phyloP scores from a whole-genome alignment of 2,113 vertebrate genomes.

The Malurus melanocephalus region DNA sequence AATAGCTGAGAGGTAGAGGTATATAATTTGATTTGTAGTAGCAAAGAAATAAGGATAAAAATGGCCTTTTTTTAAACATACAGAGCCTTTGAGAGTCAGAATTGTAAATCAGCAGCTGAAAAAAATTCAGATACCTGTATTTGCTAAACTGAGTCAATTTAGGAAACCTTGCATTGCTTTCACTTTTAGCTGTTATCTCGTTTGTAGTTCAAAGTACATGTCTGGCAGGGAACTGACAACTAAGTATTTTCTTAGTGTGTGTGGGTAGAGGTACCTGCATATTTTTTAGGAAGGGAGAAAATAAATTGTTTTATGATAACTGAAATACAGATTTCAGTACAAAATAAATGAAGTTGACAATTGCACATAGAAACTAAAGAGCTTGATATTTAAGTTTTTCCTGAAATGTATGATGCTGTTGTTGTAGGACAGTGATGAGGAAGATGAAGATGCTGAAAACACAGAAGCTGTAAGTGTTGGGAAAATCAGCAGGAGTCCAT shows the following conservation, averaged over 20 bases:
- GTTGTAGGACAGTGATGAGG: conserved; percentile 91
- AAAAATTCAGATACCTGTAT: background rate
- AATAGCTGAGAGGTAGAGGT: background rate
- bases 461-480: conserved; percentile 74
- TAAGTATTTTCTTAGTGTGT: background rate
- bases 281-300: background rate
- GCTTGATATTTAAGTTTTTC: background rate
- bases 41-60: background rate
- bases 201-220: background rate
- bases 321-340: background rate
- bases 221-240: background rate
- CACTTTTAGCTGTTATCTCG: background rate
- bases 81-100: background rate
- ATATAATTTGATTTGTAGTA: background rate
- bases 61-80: background rate
- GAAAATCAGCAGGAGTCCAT: conserved; percentile 82
- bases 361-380: background rate
- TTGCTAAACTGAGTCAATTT: background rate
- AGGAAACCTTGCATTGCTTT: background rate
- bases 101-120: background rate
- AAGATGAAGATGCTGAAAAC: conserved; percentile 81
- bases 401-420: background rate
- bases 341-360: background rate
- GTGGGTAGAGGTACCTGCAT: background rate
- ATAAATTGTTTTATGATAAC: background rate